Evolutionary conservation across 1,140 invertebrate genomes (phyloP), one percentile per base, ranked within the genome.

Genomic region (Trichonephila inaurata): DNA sequence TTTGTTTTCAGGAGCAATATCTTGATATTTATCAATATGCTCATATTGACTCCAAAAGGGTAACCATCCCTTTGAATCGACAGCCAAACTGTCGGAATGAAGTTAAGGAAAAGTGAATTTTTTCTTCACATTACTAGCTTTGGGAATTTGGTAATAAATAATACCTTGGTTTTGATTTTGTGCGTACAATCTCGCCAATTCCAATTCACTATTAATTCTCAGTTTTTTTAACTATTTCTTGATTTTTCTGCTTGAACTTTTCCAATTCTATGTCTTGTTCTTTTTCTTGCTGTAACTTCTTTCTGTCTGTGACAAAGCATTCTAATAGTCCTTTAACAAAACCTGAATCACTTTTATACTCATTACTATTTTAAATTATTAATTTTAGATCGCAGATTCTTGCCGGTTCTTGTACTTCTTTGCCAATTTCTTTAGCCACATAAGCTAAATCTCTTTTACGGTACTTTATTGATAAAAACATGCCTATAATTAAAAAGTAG

Each of bases 291-390:
- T 77, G 61, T 14, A 62, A 28, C 33, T 85, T 28, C 28, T 28
- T 85, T 85, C 82, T 51, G 10, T 85, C 82, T 85, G 19, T 51
- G 7, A 85, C 82, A 58, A 40, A 28, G 58, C 51, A 44, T n/a
- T 85, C 82, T 28, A 85, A n/a, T 18, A 85, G n/a, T 58, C 33
- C n/a, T 58, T 85, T 85, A 51, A 85, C 82, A 58, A 85, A 85
- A 28, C 5, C 44, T 85, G 82, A 40, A 85, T 85, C 82, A 0
- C 33, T 85, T 51, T 85, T 85, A 51, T 85, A 58, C 33, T 85
- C 82, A 6, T 85, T 3, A 33, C 82, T 21, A 28, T 28, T 28
- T 28, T 1, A 28, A 28, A 28, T 28, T 28, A 28, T 28, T 28
- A 1, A 28, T 28, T 28, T 28, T 1, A 28, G 1, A 28, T 28